These are phyloP conservation scores for Helicoverpa zea DNA, from an alignment of 1,140 invertebrate species.

Conservation along the genomic window DNA sequence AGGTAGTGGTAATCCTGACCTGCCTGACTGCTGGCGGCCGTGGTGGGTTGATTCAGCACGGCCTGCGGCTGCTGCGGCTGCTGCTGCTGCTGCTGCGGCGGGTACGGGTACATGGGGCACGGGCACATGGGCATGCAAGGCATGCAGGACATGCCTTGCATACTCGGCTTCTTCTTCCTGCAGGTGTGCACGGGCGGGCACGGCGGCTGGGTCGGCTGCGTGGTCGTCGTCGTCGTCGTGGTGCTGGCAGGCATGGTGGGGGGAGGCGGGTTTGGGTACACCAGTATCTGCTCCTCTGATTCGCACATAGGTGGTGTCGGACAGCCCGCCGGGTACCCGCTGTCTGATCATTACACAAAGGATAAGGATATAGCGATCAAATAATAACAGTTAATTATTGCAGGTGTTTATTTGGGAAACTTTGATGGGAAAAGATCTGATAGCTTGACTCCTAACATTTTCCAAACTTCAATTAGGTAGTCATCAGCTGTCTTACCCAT, in stretches of 20 bases:
- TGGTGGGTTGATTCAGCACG: not conserved
- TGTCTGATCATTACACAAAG: not conserved
- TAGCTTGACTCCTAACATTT: not conserved
- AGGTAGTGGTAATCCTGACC: not conserved
- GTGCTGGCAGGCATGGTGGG: constrained; percentile 37
- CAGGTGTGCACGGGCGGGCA: constrained; percentile 55
- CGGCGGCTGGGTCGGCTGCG: constrained; percentile 47
- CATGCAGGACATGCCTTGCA: not conserved
- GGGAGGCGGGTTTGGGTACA: not conserved
- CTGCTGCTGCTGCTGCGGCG: not conserved
- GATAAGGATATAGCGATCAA: not conserved
- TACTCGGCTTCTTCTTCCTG: constrained; percentile 38
- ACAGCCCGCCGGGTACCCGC: constrained; percentile 49
- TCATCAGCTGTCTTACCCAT: not conserved
- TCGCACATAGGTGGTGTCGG: constrained; percentile 57
- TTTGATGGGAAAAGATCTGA: not conserved
- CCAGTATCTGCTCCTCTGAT: constrained; percentile 10
- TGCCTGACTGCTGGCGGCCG: not conserved
- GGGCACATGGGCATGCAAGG: not conserved
- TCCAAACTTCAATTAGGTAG: not conserved
- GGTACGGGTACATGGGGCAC: not conserved
- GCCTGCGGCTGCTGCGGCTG: not conserved
- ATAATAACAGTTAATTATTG: not conserved
- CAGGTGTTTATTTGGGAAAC: not conserved
- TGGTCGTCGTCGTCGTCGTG: constrained; percentile 52